Evolutionary conservation across 2,113 vertebrate species (phyloP), one percentile per base, ranked within the genome.

Genomic region (Phalacrocorax aristotelis): DNA sequence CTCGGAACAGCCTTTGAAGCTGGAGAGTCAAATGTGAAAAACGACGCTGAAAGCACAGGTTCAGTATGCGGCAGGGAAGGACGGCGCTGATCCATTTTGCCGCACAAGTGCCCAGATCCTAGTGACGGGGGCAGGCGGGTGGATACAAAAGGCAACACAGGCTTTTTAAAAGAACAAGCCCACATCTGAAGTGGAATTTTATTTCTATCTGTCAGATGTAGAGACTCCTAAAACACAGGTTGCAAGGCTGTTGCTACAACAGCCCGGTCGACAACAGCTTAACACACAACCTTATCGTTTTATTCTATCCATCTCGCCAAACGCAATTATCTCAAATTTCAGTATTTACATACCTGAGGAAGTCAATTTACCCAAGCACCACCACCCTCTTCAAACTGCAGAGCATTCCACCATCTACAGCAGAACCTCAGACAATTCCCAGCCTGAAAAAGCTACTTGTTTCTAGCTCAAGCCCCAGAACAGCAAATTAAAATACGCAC

Each of bases 271-370:
- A 69, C 60, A 65, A 83, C 83, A 64, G 48, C 46, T 26, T 61
- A 49, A 80, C 44, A 11, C 40, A 18, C 19, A 14, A 40, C 10
- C 74, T 48, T 29, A 72, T 38, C 8, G 0, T 61, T 95, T 91
- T 54, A 51, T 70, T 77, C 62, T 14, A 46, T 48, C 40, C 83
- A 76, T 69, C 48, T 79, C 83, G 55, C 22, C 80, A 46, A 71
- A 70, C 1, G 19, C 49, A 70, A 90, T 88, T 81, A 87, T 36
- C 92, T 92, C 83, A 60, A 40, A 70, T 88, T 90, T 90, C 68
- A 34, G 42, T 90, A 91, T 93, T 80, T 87, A 80, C 82, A 62
- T 85, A 95, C 75, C 81, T 85, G 81, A 84, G 91, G 66, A 80
- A 80, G 87, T 66, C 96, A 49, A 25, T 92, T 76, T 75, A 87